Evolutionary conservation across 2,797 vertebrate species (phyloP), one percentile per base, ranked within the genome.

Genomic region (Alectoris magna): DNA sequence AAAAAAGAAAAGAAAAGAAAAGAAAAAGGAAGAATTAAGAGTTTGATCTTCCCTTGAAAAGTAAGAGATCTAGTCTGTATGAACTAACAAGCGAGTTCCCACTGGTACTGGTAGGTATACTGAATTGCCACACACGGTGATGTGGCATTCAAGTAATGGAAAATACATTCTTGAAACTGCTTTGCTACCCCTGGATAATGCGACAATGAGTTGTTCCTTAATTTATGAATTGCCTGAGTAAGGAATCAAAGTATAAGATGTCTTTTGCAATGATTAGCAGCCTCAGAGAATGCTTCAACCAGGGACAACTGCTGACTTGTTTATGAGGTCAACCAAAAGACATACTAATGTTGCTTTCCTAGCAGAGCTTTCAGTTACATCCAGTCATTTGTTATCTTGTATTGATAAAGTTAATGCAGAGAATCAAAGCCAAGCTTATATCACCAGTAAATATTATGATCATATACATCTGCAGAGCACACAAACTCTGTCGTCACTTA

Each of bases 361-460:
- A 85, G 84, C 59, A 15, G 55, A 80, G 69, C 68, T 91, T 83
- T 91, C 76, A 83, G 81, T 36, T 66, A 59, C 77, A 64, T 84
- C 62, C 63, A 90, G 77, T 18, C 87, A 91, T 96, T 92, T 92
- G 75, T 95, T 95, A 96, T 95, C 94, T 90, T 81, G 53, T 70
- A 87, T 90, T 94, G 91, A 96, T 96, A 96, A 97, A 95, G 91
- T 85, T 96, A 97, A 95, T 96, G 92, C 87, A 94, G 87, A 91
- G 69, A 93, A 95, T 96, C 92, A 96, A 96, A 96, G 95, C 87
- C 75, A 91, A 94, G 90, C 92, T 94, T 95, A 94, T 92, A 93
- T 89, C 75, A 87, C 78, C 63, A 94, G 92, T 97, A 96, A 97
- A 96, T 96, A 94, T 96, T 97, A 95, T 96, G 94, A 95, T 93